A percentile compares a stretch with the other conserved stretches of the same genome.
Evolutionary conservation across 2,888 invertebrate genomes (phyloP).

Genomic region (Oligia strigilis): DNA sequence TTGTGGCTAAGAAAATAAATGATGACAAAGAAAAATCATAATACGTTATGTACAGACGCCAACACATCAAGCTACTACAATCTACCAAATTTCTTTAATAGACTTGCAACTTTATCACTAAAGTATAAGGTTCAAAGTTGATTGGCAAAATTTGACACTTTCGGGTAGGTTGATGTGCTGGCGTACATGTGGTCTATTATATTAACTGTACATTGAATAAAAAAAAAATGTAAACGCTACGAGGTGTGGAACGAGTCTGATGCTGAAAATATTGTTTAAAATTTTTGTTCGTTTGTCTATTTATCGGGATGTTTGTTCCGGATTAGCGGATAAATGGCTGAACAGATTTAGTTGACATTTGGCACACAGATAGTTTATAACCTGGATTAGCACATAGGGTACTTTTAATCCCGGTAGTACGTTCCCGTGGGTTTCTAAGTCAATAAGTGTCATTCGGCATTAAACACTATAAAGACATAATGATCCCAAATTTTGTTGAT

Average conservation of each 20-base stretch:
- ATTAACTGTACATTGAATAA: neutral
- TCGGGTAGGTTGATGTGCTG: too few species aligned
- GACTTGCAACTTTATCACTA: too few species aligned
- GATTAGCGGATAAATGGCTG: neutral
- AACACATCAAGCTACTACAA: too few species aligned
- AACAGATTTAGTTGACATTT: too few species aligned
- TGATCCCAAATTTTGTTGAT: conserved; percentile 13
- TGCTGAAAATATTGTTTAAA: neutral
- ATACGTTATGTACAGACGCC: neutral
- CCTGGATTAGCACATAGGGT: neutral
- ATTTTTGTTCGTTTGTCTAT: too few species aligned
- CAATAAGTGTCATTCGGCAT: neutral
- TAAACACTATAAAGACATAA: neutral
- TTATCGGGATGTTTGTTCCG: too few species aligned
- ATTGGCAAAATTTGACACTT: too few species aligned
- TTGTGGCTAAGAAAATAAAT: neutral
- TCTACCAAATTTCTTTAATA: too few species aligned
- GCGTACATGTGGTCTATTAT: too few species aligned
- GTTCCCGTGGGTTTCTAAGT: neutral
- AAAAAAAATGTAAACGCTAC: neutral
- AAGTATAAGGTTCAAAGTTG: too few species aligned
- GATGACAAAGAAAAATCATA: neutral
- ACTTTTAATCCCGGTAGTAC: neutral
- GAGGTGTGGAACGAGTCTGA: neutral
- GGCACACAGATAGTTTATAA: too few species aligned